Evolutionary conservation across 1,140 invertebrate species (phyloP).

Genomic region (Brachionus rotundiformis): DNA sequence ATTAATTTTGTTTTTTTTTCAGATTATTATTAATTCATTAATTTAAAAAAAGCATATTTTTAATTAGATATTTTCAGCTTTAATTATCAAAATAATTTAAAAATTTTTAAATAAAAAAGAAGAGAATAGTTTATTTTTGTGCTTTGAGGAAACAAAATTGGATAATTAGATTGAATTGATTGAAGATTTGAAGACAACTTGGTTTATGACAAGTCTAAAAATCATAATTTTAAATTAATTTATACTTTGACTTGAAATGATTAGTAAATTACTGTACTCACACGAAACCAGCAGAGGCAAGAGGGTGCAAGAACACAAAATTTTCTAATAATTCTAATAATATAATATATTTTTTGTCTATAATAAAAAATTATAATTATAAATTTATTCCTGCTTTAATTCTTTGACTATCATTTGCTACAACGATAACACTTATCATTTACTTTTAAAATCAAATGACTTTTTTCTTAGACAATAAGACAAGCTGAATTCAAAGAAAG

Average conservation of each 20-base stretch:
- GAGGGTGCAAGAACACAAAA: background rate
- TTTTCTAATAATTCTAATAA: background rate
- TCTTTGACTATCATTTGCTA: background rate
- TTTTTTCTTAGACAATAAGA: conserved; percentile 11
- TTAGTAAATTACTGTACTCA: background rate
- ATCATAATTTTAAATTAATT: conserved; percentile 29
- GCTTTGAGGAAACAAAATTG: too few species aligned
- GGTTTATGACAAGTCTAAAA: background rate
- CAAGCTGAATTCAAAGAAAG: background rate
- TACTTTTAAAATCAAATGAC: conserved; percentile 27
- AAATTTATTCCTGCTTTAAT: conserved; percentile 6
- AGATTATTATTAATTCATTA: too few species aligned
- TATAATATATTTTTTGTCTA: background rate
- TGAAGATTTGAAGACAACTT: background rate
- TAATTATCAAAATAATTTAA: too few species aligned
- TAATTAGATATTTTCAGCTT: too few species aligned
- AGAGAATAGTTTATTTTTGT: too few species aligned
- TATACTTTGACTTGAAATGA: background rate
- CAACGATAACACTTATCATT: conserved; percentile 22
- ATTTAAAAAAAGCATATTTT: too few species aligned
- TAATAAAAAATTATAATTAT: conserved; percentile 8
- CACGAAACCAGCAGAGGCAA: background rate
- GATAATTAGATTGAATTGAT: too few species aligned
- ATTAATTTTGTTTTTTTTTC: too few species aligned
- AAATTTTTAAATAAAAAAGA: too few species aligned